These are phyloP conservation scores for Phylloscopus collybita DNA, from an alignment of 2,797 vertebrate species.

Conservation along the genomic window DNA sequence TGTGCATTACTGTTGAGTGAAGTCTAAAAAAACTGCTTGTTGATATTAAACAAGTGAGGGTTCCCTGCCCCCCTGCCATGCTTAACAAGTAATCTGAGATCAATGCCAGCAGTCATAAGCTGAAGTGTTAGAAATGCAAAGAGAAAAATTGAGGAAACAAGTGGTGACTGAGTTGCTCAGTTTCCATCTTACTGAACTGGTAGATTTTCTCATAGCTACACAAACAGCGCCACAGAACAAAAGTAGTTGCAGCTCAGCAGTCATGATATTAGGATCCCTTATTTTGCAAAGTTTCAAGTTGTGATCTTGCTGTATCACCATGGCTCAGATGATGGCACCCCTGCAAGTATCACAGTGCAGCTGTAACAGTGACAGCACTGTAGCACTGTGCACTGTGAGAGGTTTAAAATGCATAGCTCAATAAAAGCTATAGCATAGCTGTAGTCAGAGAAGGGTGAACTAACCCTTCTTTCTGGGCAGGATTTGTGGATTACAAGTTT, in stretches of 20 bases:
- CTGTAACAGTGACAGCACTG: neutral
- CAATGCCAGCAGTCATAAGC: neutral
- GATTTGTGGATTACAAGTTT: neutral
- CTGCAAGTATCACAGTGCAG: neutral
- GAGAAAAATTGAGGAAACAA: neutral
- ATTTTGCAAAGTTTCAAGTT: neutral
- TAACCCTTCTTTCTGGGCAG: neutral
- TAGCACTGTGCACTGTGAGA: neutral
- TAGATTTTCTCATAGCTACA: neutral
- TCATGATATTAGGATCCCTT: neutral
- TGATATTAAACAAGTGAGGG: conserved; percentile 35
- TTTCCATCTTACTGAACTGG: neutral
- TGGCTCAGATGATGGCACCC: neutral
- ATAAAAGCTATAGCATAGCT: neutral
- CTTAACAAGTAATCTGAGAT: conserved; percentile 23
- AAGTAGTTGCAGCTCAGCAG: conserved; percentile 18
- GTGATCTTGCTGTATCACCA: neutral
- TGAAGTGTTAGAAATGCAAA: neutral
- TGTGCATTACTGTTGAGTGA: conserved; percentile 5
- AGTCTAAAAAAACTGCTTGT: neutral
- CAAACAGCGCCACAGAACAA: neutral
- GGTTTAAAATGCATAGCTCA: neutral
- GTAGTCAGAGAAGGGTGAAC: neutral
- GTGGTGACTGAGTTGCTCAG: neutral
- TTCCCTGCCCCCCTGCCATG: neutral